Conservation (phyloP, 2,113 vertebrate species). For the Trogon melanurus region DNA sequence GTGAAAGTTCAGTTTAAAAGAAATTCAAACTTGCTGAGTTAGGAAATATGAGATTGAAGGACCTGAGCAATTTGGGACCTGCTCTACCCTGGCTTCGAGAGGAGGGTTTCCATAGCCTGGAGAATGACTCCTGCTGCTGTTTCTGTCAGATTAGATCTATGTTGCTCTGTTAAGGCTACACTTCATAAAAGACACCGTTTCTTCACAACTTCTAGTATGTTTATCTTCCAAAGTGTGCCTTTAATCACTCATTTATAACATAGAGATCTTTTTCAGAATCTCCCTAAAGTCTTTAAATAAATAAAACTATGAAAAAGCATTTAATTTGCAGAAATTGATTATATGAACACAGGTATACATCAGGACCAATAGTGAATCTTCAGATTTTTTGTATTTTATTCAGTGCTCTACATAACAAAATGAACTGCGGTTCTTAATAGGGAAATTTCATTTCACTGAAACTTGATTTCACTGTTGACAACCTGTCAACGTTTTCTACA, state of each 20-base stretch:
- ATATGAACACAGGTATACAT: not conserved
- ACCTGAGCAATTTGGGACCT: fast-evolving
- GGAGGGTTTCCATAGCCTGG: not conserved
- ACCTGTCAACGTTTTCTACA: constrained; percentile 36
- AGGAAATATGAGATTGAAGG: not conserved
- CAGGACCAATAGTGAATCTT: constrained; percentile 12
- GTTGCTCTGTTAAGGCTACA: not conserved
- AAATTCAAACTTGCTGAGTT: not conserved
- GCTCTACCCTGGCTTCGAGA: not conserved
- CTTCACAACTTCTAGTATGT: not conserved
- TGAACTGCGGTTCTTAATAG: constrained; percentile 32
- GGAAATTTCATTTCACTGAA: constrained; percentile 58
- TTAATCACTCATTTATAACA: not conserved
- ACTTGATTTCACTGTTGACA: not conserved
- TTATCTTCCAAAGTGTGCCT: not conserved
- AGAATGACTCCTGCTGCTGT: not conserved
- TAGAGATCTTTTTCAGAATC: not conserved
- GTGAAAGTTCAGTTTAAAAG: not conserved
- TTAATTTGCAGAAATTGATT: constrained; percentile 16
- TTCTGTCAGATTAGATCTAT: not conserved
- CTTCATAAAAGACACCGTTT: not conserved
- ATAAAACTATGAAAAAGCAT: not conserved
- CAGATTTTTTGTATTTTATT: constrained; percentile 46
- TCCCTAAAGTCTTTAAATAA: not conserved
- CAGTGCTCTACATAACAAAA: constrained; percentile 45